Evolutionary conservation across 2,113 vertebrate species (phyloP).

Genomic region (Thamnophis sirtalis): DNA sequence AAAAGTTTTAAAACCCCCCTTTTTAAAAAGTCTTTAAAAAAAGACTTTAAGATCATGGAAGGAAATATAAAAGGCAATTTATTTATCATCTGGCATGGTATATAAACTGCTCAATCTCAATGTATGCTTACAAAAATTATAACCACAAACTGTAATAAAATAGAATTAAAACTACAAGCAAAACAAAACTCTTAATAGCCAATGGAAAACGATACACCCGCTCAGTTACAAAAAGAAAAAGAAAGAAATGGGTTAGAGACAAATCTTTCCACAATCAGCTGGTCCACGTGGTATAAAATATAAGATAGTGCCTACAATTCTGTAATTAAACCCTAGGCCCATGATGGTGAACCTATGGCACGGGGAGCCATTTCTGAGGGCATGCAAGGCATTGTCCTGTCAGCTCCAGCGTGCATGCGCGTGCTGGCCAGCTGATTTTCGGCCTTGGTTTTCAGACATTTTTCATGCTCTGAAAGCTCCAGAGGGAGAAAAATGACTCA

Average conservation of each 20-base stretch:
- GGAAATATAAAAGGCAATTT: background rate
- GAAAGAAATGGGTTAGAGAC: background rate
- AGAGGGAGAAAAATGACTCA: too few species aligned
- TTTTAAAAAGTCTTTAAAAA: too few species aligned
- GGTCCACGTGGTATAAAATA: background rate
- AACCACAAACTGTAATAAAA: background rate
- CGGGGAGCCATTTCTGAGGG: too few species aligned
- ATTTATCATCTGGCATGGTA: background rate
- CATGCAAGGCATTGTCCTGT: too few species aligned
- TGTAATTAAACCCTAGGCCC: background rate
- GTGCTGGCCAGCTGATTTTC: too few species aligned
- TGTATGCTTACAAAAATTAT: background rate
- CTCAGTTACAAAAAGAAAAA: background rate
- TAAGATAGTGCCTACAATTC: background rate
- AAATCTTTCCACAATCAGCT: background rate
- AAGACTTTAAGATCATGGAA: background rate
- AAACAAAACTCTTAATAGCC: background rate
- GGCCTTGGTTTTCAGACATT: too few species aligned
- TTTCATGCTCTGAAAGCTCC: too few species aligned
- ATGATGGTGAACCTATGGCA: too few species aligned
- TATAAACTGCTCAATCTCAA: background rate
- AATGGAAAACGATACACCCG: background rate
- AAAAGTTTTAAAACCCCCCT: background rate
- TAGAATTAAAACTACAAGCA: background rate
- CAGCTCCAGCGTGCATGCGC: too few species aligned